Evolutionary conservation across 2,797 vertebrate genomes (phyloP).

Genomic region (Diplodus sargus): DNA sequence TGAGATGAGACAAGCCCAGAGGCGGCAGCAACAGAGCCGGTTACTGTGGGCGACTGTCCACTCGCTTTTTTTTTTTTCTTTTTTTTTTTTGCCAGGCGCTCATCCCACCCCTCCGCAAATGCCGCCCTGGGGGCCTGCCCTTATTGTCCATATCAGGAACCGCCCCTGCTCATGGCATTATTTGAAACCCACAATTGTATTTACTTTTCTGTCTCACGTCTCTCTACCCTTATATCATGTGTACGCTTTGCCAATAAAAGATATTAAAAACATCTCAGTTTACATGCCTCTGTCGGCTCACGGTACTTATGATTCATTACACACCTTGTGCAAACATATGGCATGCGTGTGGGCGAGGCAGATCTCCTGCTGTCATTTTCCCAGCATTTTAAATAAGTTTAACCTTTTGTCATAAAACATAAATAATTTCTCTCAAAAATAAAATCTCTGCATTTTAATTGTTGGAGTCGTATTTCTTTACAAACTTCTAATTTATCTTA

Average conservation of each 20-base stretch:
- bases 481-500: neutral
- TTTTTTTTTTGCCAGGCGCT: too few relatives aligned
- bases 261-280: neutral
- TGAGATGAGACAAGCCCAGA: too few relatives aligned
- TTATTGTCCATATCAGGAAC: too few relatives aligned
- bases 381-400: slow-evolving; percentile 15
- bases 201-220: slow-evolving; percentile 10
- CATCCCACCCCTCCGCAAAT: too few relatives aligned
- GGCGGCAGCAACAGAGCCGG: too few relatives aligned
- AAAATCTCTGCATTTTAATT: slow-evolving; percentile 10
- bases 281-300: neutral
- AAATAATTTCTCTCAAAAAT: slow-evolving; percentile 7
- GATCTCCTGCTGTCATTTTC: neutral
- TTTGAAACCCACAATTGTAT: neutral
- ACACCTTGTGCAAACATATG: neutral
- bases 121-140: too few relatives aligned
- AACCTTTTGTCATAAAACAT: neutral
- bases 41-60: too few relatives aligned
- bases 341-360: neutral
- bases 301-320: slow-evolving; percentile 28
- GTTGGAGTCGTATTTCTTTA: neutral
- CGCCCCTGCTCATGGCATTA: neutral
- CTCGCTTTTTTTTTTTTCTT: too few relatives aligned
- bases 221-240: neutral
- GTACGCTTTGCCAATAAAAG: neutral